Evolutionary conservation across 2,797 vertebrate genomes (phyloP).

Genomic region (Pteropus rufus): DNA sequence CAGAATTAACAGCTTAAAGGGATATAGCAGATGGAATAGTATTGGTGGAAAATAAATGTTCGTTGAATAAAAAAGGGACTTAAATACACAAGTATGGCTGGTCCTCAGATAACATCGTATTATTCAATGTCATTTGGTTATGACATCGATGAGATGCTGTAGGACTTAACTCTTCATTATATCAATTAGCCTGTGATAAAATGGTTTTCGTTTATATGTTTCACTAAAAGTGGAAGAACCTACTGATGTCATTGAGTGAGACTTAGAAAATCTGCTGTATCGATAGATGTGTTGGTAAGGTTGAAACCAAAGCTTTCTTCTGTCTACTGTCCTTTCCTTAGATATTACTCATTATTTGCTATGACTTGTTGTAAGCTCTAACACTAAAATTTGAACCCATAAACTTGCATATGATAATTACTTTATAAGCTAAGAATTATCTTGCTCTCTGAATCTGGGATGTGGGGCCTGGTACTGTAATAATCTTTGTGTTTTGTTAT

Average conservation of each 20-base stretch:
- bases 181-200: background rate
- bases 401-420: background rate
- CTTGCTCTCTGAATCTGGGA: background rate
- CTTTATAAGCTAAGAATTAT: background rate
- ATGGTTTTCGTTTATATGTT: background rate
- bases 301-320: background rate
- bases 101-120: background rate
- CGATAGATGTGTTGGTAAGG: background rate
- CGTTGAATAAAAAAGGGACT: background rate
- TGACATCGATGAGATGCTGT: background rate
- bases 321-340: background rate
- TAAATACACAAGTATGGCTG: background rate
- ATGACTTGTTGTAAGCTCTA: background rate
- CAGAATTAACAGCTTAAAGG: background rate
- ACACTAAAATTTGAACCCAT: background rate
- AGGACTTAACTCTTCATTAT: background rate
- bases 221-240: background rate
- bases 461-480: fast-evolving
- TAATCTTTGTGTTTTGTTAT: background rate
- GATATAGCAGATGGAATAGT: background rate
- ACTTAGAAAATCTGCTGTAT: background rate
- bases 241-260: background rate
- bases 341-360: background rate
- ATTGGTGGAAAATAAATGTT: background rate
- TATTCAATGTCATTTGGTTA: background rate